Conservation (phyloP, 2,113 vertebrate species). For the Ptychochromis oligacanthus region DNA sequence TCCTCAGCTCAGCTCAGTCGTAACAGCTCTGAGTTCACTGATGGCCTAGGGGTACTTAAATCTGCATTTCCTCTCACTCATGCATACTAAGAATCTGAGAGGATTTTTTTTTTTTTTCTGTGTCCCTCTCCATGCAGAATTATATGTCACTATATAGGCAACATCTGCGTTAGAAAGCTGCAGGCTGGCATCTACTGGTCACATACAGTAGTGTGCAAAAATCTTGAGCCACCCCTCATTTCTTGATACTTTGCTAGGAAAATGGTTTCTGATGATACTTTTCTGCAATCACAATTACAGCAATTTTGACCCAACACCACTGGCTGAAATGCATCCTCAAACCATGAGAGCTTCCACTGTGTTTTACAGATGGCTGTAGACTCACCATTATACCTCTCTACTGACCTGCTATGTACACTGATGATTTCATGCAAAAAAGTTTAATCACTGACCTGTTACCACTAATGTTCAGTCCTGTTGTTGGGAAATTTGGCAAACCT, state of each 20-base stretch:
- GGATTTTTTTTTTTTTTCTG: background rate
- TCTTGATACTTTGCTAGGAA: background rate
- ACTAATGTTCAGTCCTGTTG: no score
- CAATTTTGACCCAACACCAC: background rate
- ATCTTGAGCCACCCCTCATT: background rate
- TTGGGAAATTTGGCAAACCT: no score
- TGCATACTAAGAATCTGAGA: slow-evolving; percentile 18
- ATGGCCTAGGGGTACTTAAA: slow-evolving; percentile 14
- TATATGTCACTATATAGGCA: background rate
- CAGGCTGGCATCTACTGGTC: slow-evolving; percentile 61
- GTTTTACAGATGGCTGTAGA: no score
- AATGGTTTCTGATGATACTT: background rate
- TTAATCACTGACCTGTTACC: no score
- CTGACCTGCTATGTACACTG: no score
- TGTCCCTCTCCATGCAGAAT: background rate
- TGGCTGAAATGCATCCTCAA: background rate
- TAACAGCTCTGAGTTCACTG: slow-evolving; percentile 16
- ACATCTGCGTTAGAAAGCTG: slow-evolving; percentile 2
- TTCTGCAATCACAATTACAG: background rate
- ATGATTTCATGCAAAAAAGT: no score
- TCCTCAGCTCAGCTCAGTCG: background rate
- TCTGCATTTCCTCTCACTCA: slow-evolving; percentile 13
- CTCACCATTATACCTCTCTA: no score
- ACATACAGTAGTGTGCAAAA: slow-evolving; percentile 5
- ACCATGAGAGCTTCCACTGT: background rate